Base-by-base conservation (phyloP, 2,888 invertebrate species). In the Trissonchulus latispiculum region DNA sequence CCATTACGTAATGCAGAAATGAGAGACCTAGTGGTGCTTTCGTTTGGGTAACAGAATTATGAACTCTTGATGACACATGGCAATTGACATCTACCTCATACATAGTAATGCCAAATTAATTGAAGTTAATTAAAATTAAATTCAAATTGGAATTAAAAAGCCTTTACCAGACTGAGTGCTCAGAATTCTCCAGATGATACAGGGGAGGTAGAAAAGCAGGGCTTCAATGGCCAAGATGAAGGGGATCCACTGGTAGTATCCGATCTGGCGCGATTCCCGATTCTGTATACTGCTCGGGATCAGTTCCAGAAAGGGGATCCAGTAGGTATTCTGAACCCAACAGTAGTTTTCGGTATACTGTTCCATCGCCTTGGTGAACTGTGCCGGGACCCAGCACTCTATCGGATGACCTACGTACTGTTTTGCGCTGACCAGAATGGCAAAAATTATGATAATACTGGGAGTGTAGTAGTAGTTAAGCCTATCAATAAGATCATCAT, bases 371-470 rank as follows among this genome's bases (percentile, higher is more conserved):
- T 84, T 83, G 62, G 85, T 84, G 79, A 86, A 86, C 78, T 85
- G 84, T 1, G 85, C 85, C 29, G 86, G 86, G 74, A 85, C 85
- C 83, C 86, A 86, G 78, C 86, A 86, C 79, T 85, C 85, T 75
- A 86, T 85, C 61, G 86, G 85, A 78, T 86, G 85, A 29, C 86
- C 86, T 48, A 85, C 85, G 80, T 85, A 86, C 78, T 86, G 85
- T 77, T 85, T 84, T 61, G 83, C 81, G 75, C 74, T 83, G 75
- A 85, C 84, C 75, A 86, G 81, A 75, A 86, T 81, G 72, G 86
- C 84, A 78, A 85, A 82, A 80, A 82, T 81, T 68, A 82, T 71
- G 70, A 75, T 70, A 3, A 73, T 33, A 23, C 70, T 81, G 73
- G 82, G 82, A 36, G 83, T 83, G 78, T 84, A 84, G 69, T 83